These are phyloP conservation scores for Stegodyphus mimosarum DNA, from an alignment of 1,140 invertebrate genomes.

Conservation along the genomic window DNA sequence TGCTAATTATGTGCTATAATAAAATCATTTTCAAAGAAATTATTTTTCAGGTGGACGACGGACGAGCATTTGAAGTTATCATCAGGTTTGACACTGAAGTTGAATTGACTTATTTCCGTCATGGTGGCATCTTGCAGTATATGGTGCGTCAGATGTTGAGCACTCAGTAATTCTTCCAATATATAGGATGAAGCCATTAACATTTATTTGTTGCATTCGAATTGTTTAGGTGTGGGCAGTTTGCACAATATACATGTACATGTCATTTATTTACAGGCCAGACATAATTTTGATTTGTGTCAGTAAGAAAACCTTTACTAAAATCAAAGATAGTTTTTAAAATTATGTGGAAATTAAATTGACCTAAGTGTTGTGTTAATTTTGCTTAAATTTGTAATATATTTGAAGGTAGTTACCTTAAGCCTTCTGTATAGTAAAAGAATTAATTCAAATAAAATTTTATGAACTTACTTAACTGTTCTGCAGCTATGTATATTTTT, in stretches of 20 bases:
- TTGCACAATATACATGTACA: background rate
- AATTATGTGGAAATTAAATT: background rate
- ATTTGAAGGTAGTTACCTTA: too few relatives aligned
- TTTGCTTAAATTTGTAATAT: too few relatives aligned
- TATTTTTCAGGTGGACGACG: constrained; percentile 70
- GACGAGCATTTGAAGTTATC: constrained; percentile 78
- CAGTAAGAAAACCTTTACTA: background rate
- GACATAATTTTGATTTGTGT: background rate
- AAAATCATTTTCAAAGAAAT: background rate
- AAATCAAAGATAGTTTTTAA: background rate
- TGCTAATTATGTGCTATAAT: too few relatives aligned
- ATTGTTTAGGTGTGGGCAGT: background rate
- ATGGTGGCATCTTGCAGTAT: constrained; percentile 97
- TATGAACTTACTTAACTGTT: too few relatives aligned
- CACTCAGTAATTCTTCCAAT: background rate
- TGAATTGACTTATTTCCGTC: constrained; percentile 91
- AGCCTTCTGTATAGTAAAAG: too few relatives aligned
- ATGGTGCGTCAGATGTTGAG: constrained; percentile 90
- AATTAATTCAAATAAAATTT: too few relatives aligned
- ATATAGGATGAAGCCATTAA: background rate
- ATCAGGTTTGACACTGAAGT: constrained; percentile 97
- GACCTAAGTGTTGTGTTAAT: too few relatives aligned
- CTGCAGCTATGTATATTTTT: too few relatives aligned
- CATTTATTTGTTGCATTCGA: background rate
- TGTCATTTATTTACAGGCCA: background rate